phyloP scores from a whole-genome alignment of 2,888 invertebrate species.

The Pseudococcus jackbeardsleyi region DNA sequence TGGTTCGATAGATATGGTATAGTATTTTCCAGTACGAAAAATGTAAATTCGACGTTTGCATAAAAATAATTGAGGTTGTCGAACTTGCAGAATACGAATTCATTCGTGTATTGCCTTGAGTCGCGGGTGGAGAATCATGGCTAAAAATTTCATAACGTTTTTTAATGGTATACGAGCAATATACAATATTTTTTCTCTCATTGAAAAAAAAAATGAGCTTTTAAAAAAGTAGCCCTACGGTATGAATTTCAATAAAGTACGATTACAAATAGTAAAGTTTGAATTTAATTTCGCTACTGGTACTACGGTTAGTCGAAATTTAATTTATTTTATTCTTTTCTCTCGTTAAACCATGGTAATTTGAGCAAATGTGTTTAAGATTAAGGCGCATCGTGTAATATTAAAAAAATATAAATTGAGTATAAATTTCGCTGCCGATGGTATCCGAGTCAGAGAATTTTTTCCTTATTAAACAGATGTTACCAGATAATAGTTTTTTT shows the following conservation, averaged over 20 bases:
- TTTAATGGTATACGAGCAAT: neutral
- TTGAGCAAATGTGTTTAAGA: constrained; percentile 41
- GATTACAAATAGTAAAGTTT: constrained; percentile 28
- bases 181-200: neutral
- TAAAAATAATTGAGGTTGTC: constrained; percentile 52
- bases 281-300: constrained; percentile 36
- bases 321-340: constrained; percentile 52
- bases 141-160: constrained; percentile 9
- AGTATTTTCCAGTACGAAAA: constrained; percentile 11
- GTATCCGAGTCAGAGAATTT: constrained; percentile 18
- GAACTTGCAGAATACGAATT: constrained; percentile 38
- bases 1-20: constrained; percentile 4
- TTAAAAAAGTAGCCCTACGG: constrained; percentile 33
- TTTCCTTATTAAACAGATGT: constrained; percentile 54
- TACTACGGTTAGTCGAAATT: constrained; percentile 18
- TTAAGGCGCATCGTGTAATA: constrained; percentile 16
- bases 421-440: constrained; percentile 41
- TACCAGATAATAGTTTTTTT: constrained; percentile 42
- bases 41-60: constrained; percentile 46
- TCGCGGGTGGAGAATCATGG: neutral
- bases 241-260: constrained; percentile 47
- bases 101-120: constrained; percentile 9
- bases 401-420: constrained; percentile 52
- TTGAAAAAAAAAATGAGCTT: constrained; percentile 15
- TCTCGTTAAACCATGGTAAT: constrained; percentile 36